These are phyloP conservation scores for Xyliphius kryptos DNA, from an alignment of 2,113 vertebrate genomes.

Conservation along the genomic window DNA sequence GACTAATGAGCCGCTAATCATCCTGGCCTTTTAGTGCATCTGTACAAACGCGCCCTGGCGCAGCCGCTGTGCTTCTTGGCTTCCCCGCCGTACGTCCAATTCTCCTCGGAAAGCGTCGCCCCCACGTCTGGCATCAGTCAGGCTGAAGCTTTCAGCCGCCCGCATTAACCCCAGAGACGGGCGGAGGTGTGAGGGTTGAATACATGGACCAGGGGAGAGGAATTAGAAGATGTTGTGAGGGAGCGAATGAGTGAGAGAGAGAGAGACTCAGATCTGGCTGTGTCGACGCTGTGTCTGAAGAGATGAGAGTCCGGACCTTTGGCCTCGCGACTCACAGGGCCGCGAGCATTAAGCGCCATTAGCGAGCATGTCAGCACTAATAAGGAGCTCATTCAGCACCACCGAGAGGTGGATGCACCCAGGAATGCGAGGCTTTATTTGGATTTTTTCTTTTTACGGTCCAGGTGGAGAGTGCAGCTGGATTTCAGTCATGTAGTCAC, in stretches of 20 bases:
- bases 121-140: conserved; percentile 22
- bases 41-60: no score
- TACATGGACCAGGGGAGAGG: conserved; percentile 51
- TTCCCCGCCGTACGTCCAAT: no score
- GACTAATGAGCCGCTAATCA: no score
- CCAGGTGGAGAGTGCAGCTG: no score
- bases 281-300: conserved; percentile 55
- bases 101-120: no score
- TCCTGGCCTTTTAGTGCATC: no score
- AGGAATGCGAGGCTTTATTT: conserved; percentile 46
- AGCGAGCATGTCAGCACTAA: conserved; percentile 54
- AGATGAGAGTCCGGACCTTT: conserved; percentile 51
- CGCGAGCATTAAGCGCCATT: conserved; percentile 60
- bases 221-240: conserved; percentile 38
- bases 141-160: conserved; percentile 24
- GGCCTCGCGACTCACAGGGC: conserved; percentile 45
- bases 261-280: conserved; percentile 30
- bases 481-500: no score
- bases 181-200: conserved; percentile 58
- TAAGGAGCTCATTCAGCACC: conserved; percentile 54
- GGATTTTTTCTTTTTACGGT: conserved; percentile 27
- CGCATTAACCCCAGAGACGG: conserved; percentile 32
- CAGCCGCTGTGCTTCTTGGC: no score
- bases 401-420: conserved; percentile 13
- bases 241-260: conserved; percentile 15